phyloP scores from a whole-genome alignment of 2,113 vertebrate genomes.

The Aspiorhynchus laticeps region DNA sequence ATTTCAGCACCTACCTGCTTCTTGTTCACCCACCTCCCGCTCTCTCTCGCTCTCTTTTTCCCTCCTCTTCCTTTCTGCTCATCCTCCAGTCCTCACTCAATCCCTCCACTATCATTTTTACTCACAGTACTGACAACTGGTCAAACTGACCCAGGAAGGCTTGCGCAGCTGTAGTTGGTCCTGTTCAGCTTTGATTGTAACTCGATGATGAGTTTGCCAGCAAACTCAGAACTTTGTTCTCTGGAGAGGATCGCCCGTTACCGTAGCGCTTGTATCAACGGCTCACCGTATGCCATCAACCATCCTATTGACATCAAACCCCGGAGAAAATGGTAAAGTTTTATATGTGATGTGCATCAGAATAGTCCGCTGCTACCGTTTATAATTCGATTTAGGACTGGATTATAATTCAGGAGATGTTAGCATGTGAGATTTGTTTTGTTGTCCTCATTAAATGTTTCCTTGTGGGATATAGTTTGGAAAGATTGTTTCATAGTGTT shows the following conservation, averaged over 20 bases:
- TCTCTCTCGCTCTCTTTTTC: slow-evolving; percentile 32
- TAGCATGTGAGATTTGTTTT: neutral
- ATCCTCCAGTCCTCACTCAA: slow-evolving; percentile 26
- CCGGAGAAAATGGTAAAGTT: slow-evolving; percentile 85
- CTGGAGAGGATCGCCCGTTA: slow-evolving; percentile 86
- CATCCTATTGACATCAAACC: slow-evolving; percentile 96
- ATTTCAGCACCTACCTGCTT: slow-evolving; percentile 32
- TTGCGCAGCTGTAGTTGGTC: neutral
- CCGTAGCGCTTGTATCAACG: slow-evolving; percentile 81
- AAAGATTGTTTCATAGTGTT: neutral
- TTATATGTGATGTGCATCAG: neutral
- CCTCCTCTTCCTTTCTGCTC: slow-evolving; percentile 2
- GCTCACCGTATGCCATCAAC: slow-evolving; percentile 91
- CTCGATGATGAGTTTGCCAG: slow-evolving; percentile 87
- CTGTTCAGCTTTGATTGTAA: slow-evolving; percentile 34
- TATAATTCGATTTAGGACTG: neutral
- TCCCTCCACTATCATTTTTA: slow-evolving; percentile 42
- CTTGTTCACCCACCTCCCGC: slow-evolving; percentile 33
- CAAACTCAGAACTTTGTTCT: slow-evolving; percentile 83
- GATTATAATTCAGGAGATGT: neutral
- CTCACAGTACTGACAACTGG: neutral
- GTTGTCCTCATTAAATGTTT: neutral
- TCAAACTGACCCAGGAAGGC: slow-evolving; percentile 21
- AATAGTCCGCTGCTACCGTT: neutral
- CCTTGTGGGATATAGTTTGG: neutral